Evolutionary conservation across 2,113 vertebrate genomes (phyloP).

Genomic region (Melanerpes aurifrons): DNA sequence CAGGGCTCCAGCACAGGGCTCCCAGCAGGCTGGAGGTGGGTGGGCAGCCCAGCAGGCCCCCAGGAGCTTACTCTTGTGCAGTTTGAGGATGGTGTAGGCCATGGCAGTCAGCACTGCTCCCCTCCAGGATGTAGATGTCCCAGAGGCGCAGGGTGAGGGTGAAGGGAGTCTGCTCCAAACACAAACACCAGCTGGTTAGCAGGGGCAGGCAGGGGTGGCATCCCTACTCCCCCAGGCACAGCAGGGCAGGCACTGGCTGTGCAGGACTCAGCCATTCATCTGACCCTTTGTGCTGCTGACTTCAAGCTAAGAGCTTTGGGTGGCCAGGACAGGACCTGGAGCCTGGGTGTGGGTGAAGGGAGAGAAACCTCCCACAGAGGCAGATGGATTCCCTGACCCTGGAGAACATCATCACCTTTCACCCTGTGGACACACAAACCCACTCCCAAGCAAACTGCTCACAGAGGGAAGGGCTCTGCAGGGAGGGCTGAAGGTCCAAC

Average conservation of each 20-base stretch:
- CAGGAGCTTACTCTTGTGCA: constrained; percentile 86
- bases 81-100: constrained; percentile 86
- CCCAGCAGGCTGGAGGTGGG: not conserved
- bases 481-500: not conserved
- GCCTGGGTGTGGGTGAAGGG: fast-evolving
- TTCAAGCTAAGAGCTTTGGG: not conserved
- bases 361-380: not conserved
- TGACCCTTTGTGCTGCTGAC: not conserved
- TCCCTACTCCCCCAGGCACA: not conserved
- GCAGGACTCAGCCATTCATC: not conserved
- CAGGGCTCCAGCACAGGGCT: not conserved
- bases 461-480: not conserved
- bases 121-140: constrained; percentile 91
- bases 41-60: not conserved
- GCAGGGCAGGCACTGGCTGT: not conserved
- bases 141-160: constrained; percentile 87
- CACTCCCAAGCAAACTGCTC: not conserved
- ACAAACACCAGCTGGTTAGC: not conserved
- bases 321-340: not conserved
- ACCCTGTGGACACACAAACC: not conserved
- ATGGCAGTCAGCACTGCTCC: constrained; percentile 82
- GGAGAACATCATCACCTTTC: not conserved
- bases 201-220: not conserved
- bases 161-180: constrained; percentile 82
- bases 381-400: not conserved